phyloP scores from a whole-genome alignment of 92 coral and sea anemone species.

The Zoanthus sansibaricus region DNA sequence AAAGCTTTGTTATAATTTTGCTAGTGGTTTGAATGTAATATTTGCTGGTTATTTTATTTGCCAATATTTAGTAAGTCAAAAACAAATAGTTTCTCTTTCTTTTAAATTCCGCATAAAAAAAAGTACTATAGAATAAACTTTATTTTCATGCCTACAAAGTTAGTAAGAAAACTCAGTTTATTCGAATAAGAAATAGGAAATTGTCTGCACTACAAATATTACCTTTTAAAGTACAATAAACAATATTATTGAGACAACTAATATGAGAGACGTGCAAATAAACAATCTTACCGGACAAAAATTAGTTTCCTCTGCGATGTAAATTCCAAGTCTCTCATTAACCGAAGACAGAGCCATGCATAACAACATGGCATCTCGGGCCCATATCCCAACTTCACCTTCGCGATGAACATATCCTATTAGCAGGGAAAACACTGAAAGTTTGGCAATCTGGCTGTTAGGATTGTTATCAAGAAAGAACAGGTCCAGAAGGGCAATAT shows the following conservation, averaged over 20 bases:
- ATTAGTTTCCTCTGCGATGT: conserved; percentile 91
- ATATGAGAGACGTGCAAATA: background rate
- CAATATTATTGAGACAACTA: background rate
- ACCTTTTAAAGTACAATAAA: background rate
- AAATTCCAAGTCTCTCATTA: conserved; percentile 83
- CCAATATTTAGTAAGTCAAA: too few species aligned
- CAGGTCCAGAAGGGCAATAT: conserved; percentile 84
- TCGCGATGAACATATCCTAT: conserved; percentile 92
- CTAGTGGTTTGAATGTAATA: too few species aligned
- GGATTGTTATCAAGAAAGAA: conserved; percentile 89
- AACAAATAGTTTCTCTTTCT: too few species aligned
- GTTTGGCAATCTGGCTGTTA: conserved; percentile 71
- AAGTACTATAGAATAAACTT: too few species aligned
- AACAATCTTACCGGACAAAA: conserved; percentile 94
- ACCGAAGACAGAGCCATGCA: conserved; percentile 97
- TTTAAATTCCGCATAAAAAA: too few species aligned
- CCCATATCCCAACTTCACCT: conserved; percentile 91
- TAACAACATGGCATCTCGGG: conserved; percentile 93
- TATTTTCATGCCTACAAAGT: too few species aligned
- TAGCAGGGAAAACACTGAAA: conserved; percentile 94
- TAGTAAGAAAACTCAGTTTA: too few species aligned
- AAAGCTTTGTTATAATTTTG: background rate
- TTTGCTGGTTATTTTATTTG: too few species aligned
- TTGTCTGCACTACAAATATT: background rate
- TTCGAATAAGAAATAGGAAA: too few species aligned